Base-by-base conservation (phyloP, 2,888 invertebrate species). In the Dicyrtomina minuta region DNA sequence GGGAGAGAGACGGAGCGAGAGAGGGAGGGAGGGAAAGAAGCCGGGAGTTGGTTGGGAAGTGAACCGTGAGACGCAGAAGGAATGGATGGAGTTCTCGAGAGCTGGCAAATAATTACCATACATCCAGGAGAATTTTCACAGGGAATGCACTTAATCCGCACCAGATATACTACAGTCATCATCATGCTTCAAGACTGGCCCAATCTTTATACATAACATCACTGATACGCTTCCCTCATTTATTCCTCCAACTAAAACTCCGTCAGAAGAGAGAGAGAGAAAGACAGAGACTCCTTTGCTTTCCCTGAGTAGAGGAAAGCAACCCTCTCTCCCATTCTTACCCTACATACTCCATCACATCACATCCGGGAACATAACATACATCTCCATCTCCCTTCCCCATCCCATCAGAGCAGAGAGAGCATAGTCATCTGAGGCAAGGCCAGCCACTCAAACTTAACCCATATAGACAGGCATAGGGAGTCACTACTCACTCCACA, bases 41-140 rank as follows among this genome's bases (percentile, higher is more conserved):
- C 61, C 17, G 44, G 56, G 39, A 60, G 59, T 58, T 44, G 27
- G 46, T 59, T 59, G 66, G 53, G 49, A 60, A 60, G 51, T 53
- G 51, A 68, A 68, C 51, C 68, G 60, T 68, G 68, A 68, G 67
- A 67, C 67, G 67, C 49, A 59, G 68, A 68, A 68, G 68, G 68
- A 68, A 68, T 67, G 60, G 67, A 59, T 68, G 67, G 61, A 68
- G 67, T 59, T 67, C 59, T 67, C 49, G 49, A 67, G 68, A 71
- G 71, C 68, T 71, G 68, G 71, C 71, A 71, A 68, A 71, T 71
- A 71, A 71, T 71, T 71, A 72, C 72, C 72, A 72, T 69, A 72
- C 72, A 72, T 72, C 72, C 61, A 69, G 68, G 68, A 68, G 69
- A 72, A 72, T 72, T 72, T 72, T 72, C 72, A 72, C 72, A 72